A percentile compares a stretch with the other conserved stretches of the same genome.
Evolutionary conservation across 1,140 invertebrate species (phyloP).

Genomic region (Charaxes varanes): DNA sequence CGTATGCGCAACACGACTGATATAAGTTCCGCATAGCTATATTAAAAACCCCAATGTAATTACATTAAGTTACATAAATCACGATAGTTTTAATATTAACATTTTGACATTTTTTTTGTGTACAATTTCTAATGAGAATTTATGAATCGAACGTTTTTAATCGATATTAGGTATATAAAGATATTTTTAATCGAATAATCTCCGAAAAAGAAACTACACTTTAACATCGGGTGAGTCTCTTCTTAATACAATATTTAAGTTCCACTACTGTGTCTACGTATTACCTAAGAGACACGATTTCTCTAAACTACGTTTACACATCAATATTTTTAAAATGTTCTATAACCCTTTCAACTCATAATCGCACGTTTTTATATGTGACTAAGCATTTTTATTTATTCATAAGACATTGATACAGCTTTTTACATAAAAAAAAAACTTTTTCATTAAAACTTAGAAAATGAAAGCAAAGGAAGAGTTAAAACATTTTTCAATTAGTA

Average conservation of each 20-base stretch:
- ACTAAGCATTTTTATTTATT: too few species aligned
- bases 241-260: neutral
- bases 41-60: conserved; percentile 41
- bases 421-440: too few species aligned
- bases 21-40: conserved; percentile 48
- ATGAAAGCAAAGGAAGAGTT: neutral
- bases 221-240: conserved; percentile 15
- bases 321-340: conserved; percentile 1
- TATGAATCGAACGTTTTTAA: conserved; percentile 18
- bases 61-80: conserved; percentile 46
- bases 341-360: neutral
- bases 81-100: conserved; percentile 38
- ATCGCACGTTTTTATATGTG: neutral
- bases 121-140: conserved; percentile 38
- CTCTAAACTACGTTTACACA: conserved; percentile 1
- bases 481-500: too few species aligned
- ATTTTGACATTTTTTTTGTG: conserved; percentile 36
- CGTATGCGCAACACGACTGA: conserved; percentile 43
- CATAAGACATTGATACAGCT: too few species aligned
- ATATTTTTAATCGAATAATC: too few species aligned
- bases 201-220: conserved; percentile 48
- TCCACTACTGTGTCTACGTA: neutral
- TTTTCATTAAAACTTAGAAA: neutral
- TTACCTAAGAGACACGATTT: conserved; percentile 3
- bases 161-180: too few species aligned